Base-by-base conservation (phyloP, 2,113 vertebrate species). In the Alethe diademata region DNA sequence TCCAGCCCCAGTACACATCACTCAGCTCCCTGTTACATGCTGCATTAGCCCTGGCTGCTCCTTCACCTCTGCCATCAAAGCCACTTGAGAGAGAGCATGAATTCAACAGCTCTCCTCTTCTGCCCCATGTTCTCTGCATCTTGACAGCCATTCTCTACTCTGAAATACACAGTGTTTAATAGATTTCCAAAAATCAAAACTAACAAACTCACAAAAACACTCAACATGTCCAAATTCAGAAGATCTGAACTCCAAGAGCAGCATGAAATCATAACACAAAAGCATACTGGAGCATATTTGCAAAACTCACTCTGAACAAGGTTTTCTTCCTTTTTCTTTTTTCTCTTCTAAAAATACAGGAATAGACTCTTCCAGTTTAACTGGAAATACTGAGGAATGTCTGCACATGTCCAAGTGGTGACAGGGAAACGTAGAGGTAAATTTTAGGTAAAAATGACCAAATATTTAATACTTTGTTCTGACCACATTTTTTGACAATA, bases 351-450 rank as follows among this genome's bases (percentile, higher is more conserved):
- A 69, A 61, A 40, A 60, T n/a, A 82, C 12, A 82, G 19, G 42
- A 65, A 45, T 15, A 40, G 69, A 84, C 18, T 58, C 20, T 72
- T 72, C 29, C 19, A 75, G 17, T 8, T 42, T 38, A 78, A 74
- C 1, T 4, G 22, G n/a, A 54, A 15, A 1, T 28, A 50, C 13
- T 40, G 19, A 86, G 12, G 11, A 7, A 48, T 13, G 19, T 13
- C 29, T 31, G 11, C 2, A 1, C 25, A 18, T 26, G 11, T 45
- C 18, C 36, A 26, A 48, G 24, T 5, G 10, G 24, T 12, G 9
- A 54, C 2, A 47, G 7, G 23, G 31, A 10, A 78, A 16, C 1
- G 0, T 3, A n/a, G 13, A 24, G 3, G 11, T 15, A 80, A 54
- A 65, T 51, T 89, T 56, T 40, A 75, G 9, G 6, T 45, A 29